A percentile compares a stretch with the other conserved stretches of the same genome.
Conservation (phyloP, 2,797 vertebrate species). For the Artibeus jamaicensis region DNA sequence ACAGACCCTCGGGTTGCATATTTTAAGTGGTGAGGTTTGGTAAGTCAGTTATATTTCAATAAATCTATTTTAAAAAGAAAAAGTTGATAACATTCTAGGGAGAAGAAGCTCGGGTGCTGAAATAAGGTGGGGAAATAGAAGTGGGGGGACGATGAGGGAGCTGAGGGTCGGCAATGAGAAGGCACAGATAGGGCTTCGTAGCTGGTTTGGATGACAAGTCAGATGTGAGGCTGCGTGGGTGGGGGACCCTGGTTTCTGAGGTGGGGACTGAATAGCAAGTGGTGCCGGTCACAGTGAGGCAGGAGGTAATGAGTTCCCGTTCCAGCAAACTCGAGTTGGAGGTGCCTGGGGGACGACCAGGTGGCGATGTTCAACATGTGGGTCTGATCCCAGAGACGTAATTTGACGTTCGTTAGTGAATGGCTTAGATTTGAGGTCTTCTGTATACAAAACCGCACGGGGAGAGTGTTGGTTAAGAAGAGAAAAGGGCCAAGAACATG, state of each 20-base stretch:
- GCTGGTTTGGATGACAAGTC: not conserved
- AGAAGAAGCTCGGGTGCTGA: not conserved
- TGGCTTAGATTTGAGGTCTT: constrained; percentile 14
- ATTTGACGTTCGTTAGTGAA: constrained; percentile 12
- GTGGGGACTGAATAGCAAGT: not conserved
- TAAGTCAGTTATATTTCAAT: not conserved
- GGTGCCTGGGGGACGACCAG: not conserved
- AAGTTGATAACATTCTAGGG: not conserved
- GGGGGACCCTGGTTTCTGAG: not conserved
- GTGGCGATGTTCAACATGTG: not conserved
- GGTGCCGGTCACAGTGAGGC: not conserved
- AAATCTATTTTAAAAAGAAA: not conserved
- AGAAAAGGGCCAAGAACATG: not conserved
- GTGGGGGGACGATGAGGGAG: not conserved
- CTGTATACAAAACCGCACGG: not conserved
- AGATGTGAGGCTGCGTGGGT: not conserved
- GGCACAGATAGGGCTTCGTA: not conserved
- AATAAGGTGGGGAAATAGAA: not conserved
- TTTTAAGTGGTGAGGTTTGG: not conserved
- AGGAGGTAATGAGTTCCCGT: not conserved
- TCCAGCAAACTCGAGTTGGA: not conserved
- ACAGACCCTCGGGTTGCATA: not conserved
- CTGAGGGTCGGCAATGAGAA: not conserved
- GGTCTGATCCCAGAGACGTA: not conserved
- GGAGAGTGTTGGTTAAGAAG: not conserved